Evolutionary conservation across 2,113 vertebrate species (phyloP), one percentile per base, ranked within the genome.

Genomic region (Oceanites oceanicus): DNA sequence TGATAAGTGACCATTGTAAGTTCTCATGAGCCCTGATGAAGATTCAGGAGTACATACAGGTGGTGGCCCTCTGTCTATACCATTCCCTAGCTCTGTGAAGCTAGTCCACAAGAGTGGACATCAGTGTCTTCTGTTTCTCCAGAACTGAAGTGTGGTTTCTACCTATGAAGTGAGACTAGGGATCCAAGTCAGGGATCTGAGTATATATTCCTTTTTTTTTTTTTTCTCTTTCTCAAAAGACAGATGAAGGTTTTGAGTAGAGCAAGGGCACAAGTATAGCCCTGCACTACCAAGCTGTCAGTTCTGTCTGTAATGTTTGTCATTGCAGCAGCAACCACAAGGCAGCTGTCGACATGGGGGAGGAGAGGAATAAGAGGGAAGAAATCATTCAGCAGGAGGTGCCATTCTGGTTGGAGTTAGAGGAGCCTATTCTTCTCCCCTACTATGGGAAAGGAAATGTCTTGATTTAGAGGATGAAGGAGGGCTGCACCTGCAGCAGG

Each of bases 371-470:
- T 34, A 62, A 86, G 66, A 73, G 25, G 20, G 55, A 86, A 94
- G n/a, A 86, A 93, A 77, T 45, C 38, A 40, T 59, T 94, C 61
- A 63, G 38, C 3, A 3, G 53, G 67, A 91, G 40, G 42, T 95
- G 14, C 40, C 4, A 3, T 86, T 94, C 73, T 71, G n/a, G 32
- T 44, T 59, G 58, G 66, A 85, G 40, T 49, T 55, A 19, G 63
- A 92, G 44, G 21, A 83, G 4, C n/a, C 72, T 90, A 77, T 88
- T 94, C 59, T 93, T 93, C 83, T 81, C 68, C 59, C 4, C 20
- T 80, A 10, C 63, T n/a, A 25, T 80, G 78, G 67, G 86, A 96
- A 96, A 94, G 88, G 86, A 94, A 96, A 90, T 44, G 47, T 66
- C 78, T 67, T 38, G 18, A 88, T 92, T 84, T 73, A 90, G 71